Percentiles rank a stretch among this genome's conserved stretches.
phyloP scores from a whole-genome alignment of 1,140 invertebrate genomes.

The Heliconius congener region DNA sequence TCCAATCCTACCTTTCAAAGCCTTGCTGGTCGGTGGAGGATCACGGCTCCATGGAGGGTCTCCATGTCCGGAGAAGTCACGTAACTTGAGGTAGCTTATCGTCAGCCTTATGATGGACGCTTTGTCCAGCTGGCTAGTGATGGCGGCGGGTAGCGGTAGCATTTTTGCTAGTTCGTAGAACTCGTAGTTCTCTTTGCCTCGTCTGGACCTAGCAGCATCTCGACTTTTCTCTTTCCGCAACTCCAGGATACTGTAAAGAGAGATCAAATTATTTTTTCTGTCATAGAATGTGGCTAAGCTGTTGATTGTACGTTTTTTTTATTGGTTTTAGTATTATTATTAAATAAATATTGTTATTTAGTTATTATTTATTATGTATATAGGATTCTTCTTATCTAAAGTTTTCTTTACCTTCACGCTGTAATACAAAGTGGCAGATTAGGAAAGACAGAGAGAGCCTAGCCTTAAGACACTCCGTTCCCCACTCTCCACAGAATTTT shows the following conservation, averaged over 20 bases:
- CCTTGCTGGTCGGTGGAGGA: conserved; percentile 88
- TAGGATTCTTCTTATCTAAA: no score
- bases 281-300: neutral
- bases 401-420: no score
- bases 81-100: conserved; percentile 97
- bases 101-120: conserved; percentile 99
- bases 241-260: conserved; percentile 94
- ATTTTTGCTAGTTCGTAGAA: conserved; percentile 99
- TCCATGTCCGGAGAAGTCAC: conserved; percentile 96
- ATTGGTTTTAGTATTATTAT: no score
- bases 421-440: no score
- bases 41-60: conserved; percentile 96
- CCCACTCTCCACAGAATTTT: no score
- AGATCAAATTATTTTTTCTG: conserved; percentile 52
- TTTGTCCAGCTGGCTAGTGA: conserved; percentile 98
- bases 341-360: no score
- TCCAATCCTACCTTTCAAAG: conserved; percentile 89
- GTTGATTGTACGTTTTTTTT: no score
- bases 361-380: neutral
- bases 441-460: no score
- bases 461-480: no score
- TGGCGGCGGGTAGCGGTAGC: conserved; percentile 96
- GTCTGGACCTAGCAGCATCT: conserved; percentile 95
- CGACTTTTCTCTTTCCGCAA: conserved; percentile 97
- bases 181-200: conserved; percentile 99